Base-by-base conservation (phyloP, 1,140 invertebrate genomes). In the Chelonus insularis region DNA sequence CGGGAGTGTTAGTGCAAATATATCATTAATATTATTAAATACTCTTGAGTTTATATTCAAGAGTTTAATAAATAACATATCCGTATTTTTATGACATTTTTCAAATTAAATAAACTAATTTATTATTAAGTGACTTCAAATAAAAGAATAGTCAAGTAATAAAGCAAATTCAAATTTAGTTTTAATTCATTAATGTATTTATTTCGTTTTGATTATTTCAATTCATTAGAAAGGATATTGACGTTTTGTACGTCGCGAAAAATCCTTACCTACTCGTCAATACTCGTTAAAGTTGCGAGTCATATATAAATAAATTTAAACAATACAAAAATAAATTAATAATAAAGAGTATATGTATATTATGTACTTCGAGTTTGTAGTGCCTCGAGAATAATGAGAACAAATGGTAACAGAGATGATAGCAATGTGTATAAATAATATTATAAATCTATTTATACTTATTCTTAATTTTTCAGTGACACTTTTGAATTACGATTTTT, bases 11-110 rank as follows among this genome's bases (percentile, higher is more conserved):
- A 47, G 57, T 37, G 50, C 56, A 48, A 58, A 63, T 63, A 54
- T 54, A 29, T 51, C 43, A 57, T 50, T 51, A 52, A 39, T 43
- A 58, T 58, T 34, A 62, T n/a, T n/a, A n/a, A n/a, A 48, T 23
- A 21, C 29, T 34, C 57, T 21, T 50, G 57, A 20, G 57, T 29
- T n/a, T 34, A 41, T 34, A 51, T 50, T 32, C 12, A 51, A 50
- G 51, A 52, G 16, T 36, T 21, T 23, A 39, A 32, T 34, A 43
- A 18, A 23, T 21, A 72, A 72, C 72, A 75, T 76, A 78, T 78
- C 71, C 75, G 75, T 78, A 78, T 79, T 79, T 78, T 80, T 72
- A 77, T 78, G 73, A 74, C 61, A 58, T 65, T 76, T 77, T 79
- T 74, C 66, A 52, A 50, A 65, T 74, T 1, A 0, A 37, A 11